These are phyloP conservation scores for Rhegmatorhina hoffmannsi DNA, from an alignment of 2,113 vertebrate species.

Conservation along the genomic window DNA sequence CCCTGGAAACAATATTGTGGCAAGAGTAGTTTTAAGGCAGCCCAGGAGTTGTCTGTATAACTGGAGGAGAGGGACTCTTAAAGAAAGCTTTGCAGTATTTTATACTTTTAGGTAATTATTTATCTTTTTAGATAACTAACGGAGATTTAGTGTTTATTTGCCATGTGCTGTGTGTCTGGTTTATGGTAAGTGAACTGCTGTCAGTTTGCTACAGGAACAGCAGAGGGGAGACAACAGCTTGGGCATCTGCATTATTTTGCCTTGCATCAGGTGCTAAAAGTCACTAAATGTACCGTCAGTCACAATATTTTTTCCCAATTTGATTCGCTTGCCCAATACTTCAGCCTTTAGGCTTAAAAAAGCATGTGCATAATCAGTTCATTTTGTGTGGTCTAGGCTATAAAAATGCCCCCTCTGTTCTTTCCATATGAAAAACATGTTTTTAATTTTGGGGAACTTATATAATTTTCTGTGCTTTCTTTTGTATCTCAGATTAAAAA, in stretches of 20 bases:
- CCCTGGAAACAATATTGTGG: background rate
- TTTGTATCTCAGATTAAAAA: slow-evolving; percentile 90
- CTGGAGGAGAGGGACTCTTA: background rate
- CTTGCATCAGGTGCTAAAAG: slow-evolving; percentile 63
- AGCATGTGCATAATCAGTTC: slow-evolving; percentile 81
- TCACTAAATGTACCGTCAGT: background rate
- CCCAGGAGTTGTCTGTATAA: background rate
- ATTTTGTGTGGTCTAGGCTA: slow-evolving; percentile 95
- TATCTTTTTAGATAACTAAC: background rate
- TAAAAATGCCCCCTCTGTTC: slow-evolving; percentile 88
- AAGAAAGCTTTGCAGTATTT: background rate
- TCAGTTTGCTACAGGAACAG: background rate
- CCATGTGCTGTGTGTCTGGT: background rate
- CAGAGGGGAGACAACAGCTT: background rate
- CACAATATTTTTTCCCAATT: slow-evolving; percentile 47
- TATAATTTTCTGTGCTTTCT: slow-evolving; percentile 88
- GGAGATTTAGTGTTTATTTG: background rate
- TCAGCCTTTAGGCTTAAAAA: slow-evolving; percentile 74
- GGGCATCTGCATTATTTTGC: slow-evolving; percentile 13
- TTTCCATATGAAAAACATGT: slow-evolving; percentile 90
- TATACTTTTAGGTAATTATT: background rate
- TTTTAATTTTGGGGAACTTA: slow-evolving; percentile 96
- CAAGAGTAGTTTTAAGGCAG: background rate
- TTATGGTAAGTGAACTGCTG: background rate
- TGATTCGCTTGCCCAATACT: slow-evolving; percentile 62